These are phyloP conservation scores for Ischnus inquisitorius DNA, from an alignment of 2,888 invertebrate species.

Conservation along the genomic window DNA sequence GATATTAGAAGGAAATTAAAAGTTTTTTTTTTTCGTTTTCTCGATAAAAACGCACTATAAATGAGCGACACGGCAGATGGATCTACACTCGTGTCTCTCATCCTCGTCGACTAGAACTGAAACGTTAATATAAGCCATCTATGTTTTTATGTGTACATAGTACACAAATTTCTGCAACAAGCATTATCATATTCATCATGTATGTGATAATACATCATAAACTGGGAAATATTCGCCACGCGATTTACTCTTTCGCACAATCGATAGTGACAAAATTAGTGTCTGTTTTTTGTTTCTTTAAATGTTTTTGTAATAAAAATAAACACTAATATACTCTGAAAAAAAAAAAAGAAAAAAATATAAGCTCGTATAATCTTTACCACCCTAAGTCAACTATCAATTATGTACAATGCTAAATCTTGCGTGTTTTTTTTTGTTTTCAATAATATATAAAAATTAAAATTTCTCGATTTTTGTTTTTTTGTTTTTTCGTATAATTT, in stretches of 20 bases:
- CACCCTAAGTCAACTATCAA: conserved; percentile 61
- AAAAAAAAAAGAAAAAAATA: conserved; percentile 42
- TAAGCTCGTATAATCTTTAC: conserved; percentile 65
- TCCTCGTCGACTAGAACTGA: conserved; percentile 69
- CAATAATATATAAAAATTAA: conserved; percentile 50
- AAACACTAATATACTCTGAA: conserved; percentile 62
- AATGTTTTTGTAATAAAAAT: conserved; percentile 63
- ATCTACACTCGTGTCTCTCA: conserved; percentile 25
- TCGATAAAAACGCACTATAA: conserved; percentile 35
- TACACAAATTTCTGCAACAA: conserved; percentile 68
- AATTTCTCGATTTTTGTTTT: conserved; percentile 9
- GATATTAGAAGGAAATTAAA: conserved; percentile 29
- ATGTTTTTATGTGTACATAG: conserved; percentile 68
- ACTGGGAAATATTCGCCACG: conserved; percentile 31
- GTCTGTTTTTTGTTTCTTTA: conserved; percentile 30
- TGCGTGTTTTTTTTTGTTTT: conserved; percentile 22
- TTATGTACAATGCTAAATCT: conserved; percentile 67
- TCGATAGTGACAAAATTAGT: conserved; percentile 52
- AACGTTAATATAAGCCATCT: conserved; percentile 66
- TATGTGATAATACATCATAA: conserved; percentile 48
- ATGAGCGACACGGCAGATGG: conserved; percentile 30
- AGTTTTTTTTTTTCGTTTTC: conserved; percentile 26
- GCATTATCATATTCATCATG: conserved; percentile 52
- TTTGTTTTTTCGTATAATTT: conserved; percentile 5
- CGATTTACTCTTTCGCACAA: conserved; percentile 38